Percentiles rank a stretch among this genome's conserved stretches.
Evolutionary conservation across 2,888 invertebrate species (phyloP).

Genomic region (Linnaemya vulpina): DNA sequence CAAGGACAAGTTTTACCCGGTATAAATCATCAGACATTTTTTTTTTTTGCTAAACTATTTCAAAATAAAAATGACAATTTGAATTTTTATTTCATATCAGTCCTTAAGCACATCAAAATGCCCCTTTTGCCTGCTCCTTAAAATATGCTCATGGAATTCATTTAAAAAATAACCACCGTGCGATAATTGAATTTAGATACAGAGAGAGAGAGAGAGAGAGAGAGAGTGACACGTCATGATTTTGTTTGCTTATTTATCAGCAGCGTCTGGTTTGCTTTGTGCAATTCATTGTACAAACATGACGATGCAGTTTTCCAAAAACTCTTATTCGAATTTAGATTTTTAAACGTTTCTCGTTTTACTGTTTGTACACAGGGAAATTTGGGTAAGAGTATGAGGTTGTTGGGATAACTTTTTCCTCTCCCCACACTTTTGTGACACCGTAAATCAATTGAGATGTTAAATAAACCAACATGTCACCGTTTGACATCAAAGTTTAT

Average conservation of each 20-base stretch:
- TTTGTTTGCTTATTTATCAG: conserved; percentile 61
- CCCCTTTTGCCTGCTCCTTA: not conserved
- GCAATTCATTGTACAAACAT: conserved; percentile 73
- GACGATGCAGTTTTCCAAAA: conserved; percentile 62
- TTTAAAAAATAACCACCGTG: conserved; percentile 46
- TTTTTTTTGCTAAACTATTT: no score
- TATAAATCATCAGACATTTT: no score
- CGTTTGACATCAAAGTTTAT: conserved; percentile 67
- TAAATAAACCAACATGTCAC: conserved; percentile 70
- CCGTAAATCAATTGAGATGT: conserved; percentile 72
- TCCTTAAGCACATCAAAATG: not conserved
- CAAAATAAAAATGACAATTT: no score
- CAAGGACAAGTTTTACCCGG: no score
- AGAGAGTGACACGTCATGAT: conserved; percentile 43
- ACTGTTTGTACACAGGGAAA: conserved; percentile 20
- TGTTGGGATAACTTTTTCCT: not conserved
- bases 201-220: conserved; percentile 42
- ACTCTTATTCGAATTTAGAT: conserved; percentile 23
- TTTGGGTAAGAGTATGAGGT: conserved; percentile 32
- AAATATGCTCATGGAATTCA: conserved; percentile 2
- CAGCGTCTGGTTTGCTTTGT: conserved; percentile 59
- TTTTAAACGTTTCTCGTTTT: conserved; percentile 41
- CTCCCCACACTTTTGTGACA: conserved; percentile 25
- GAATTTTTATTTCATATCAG: not conserved
- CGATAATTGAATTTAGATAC: conserved; percentile 66